phyloP scores from a whole-genome alignment of 2,113 vertebrate species.

The Mormyrus lacerda region DNA sequence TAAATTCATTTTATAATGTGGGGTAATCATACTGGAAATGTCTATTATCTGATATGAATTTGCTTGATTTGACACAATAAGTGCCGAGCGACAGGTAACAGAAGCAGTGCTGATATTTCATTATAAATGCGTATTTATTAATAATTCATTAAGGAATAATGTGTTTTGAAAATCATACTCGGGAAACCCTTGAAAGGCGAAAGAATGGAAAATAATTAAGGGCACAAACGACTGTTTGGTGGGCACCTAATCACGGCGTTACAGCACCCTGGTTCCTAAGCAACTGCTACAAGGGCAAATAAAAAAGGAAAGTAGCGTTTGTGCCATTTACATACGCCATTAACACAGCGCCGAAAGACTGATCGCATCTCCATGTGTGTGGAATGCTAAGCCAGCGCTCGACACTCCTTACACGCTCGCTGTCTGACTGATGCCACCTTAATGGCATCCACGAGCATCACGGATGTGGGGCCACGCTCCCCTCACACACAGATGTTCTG shows the following conservation, averaged over 20 bases:
- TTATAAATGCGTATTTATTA: not conserved
- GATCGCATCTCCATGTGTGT: not conserved
- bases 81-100: not conserved
- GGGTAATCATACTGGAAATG: not conserved
- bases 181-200: not conserved
- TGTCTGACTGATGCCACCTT: not conserved
- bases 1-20: not conserved
- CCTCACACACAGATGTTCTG: no score
- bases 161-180: not conserved
- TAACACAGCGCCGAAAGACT: not conserved
- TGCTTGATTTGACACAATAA: not conserved
- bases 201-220: constrained; percentile 1
- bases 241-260: constrained; percentile 20
- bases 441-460: not conserved
- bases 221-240: not conserved
- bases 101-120: not conserved
- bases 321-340: constrained; percentile 19
- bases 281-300: constrained; percentile 8
- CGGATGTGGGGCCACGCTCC: not conserved
- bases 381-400: not conserved
- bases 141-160: not conserved
- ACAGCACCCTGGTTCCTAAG: constrained; percentile 19
- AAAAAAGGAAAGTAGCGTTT: not conserved
- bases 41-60: not conserved
- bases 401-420: not conserved